These are phyloP conservation scores for Brachionichthys hirsutus DNA, from an alignment of 2,113 vertebrate genomes.

Conservation along the genomic window DNA sequence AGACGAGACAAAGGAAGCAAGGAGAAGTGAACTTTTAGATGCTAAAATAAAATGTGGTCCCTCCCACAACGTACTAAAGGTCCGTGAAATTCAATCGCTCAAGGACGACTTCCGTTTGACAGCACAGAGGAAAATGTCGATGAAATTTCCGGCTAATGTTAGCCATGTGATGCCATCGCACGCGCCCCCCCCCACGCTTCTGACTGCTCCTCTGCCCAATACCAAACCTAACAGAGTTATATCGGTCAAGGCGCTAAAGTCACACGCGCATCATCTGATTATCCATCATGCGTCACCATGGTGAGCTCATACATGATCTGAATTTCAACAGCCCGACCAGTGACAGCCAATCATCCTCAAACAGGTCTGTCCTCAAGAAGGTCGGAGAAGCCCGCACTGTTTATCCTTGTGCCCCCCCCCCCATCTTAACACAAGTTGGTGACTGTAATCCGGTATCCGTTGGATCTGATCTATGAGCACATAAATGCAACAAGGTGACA, in stretches of 20 bases:
- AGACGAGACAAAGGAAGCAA: conserved; percentile 12
- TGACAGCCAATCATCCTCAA: neutral
- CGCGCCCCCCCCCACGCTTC: neutral
- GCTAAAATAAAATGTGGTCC: neutral
- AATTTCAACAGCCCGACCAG: conserved; percentile 7
- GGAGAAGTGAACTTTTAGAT: conserved; percentile 24
- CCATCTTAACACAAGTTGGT: neutral
- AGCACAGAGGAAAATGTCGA: conserved; percentile 2
- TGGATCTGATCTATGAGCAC: neutral
- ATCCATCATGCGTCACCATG: conserved; percentile 3
- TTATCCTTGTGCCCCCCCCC: too few species aligned
- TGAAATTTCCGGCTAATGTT: neutral
- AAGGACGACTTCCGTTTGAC: conserved; percentile 14
- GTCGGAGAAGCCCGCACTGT: too few species aligned
- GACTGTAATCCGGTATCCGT: conserved; percentile 1
- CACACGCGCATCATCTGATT: neutral
- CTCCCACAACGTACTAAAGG: neutral
- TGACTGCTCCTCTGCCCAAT: neutral
- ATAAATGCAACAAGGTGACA: conserved; percentile 7
- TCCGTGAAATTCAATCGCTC: conserved; percentile 18
- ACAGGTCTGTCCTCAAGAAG: neutral
- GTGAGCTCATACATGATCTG: conserved; percentile 1
- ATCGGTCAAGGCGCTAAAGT: conserved; percentile 5
- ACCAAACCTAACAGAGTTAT: neutral
- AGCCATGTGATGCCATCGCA: neutral